Conservation (phyloP, 2,888 invertebrate species). For the Ormyrus thymus region DNA sequence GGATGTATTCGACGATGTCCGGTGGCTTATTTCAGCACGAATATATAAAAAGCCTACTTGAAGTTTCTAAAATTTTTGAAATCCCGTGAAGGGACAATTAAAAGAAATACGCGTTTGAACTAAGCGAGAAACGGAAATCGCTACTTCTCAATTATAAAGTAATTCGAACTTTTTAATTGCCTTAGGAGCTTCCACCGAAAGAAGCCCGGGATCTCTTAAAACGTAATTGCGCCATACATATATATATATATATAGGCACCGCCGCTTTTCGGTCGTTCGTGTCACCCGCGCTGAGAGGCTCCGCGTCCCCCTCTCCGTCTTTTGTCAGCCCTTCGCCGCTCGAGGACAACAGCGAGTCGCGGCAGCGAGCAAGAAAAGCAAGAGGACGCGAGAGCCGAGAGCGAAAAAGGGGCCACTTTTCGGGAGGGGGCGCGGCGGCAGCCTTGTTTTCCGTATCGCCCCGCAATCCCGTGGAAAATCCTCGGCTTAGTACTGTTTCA, state of each 20-base stretch:
- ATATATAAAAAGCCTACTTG: too few species aligned
- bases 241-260: neutral
- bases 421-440: neutral
- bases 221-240: neutral
- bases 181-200: too few species aligned
- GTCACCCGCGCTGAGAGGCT: constrained; percentile 18
- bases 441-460: constrained; percentile 65
- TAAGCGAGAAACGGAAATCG: neutral
- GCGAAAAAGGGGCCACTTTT: neutral
- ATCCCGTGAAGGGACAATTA: too few species aligned
- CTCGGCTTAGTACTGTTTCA: constrained; percentile 73
- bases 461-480: constrained; percentile 73
- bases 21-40: too few species aligned
- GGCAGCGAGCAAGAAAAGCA: neutral
- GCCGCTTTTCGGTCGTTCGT: constrained; percentile 35
- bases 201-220: too few species aligned
- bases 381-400: neutral
- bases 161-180: constrained; percentile 12
- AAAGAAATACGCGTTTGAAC: neutral
- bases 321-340: neutral
- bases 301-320: neutral
- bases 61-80: too few species aligned
- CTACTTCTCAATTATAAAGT: constrained; percentile 25
- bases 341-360: neutral
- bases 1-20: too few species aligned